Evolutionary conservation across 2,888 invertebrate species (phyloP).

Genomic region (Meghimatium bilineatum): DNA sequence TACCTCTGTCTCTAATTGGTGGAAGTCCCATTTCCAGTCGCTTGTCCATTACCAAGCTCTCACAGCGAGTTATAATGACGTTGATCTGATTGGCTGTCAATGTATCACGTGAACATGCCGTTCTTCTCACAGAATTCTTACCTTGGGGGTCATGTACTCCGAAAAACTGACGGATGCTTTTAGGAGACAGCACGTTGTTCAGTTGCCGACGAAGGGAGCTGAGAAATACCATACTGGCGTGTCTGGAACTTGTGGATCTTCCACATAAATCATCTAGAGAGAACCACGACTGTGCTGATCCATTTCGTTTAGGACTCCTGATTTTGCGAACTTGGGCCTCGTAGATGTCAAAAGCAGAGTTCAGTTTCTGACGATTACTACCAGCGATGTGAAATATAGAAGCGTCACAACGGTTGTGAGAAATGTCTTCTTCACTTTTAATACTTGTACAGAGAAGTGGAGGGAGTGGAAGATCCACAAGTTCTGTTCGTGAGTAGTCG

Average conservation of each 20-base stretch:
- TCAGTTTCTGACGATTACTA: neutral
- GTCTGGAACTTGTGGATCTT: neutral
- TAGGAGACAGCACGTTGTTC: slow-evolving; percentile 34
- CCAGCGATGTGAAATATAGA: slow-evolving; percentile 12
- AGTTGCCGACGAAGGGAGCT: slow-evolving; percentile 31
- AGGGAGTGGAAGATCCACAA: slow-evolving; percentile 2
- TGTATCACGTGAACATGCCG: slow-evolving; percentile 15
- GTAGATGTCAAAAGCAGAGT: slow-evolving; percentile 20
- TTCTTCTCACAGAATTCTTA: neutral
- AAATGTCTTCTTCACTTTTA: neutral
- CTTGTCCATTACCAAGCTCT: slow-evolving; percentile 42
- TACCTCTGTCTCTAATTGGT: slow-evolving; percentile 43
- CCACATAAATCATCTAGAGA: slow-evolving; percentile 41
- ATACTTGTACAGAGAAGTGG: neutral
- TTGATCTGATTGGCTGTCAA: slow-evolving; percentile 42
- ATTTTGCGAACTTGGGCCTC: slow-evolving; percentile 14
- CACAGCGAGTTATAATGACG: slow-evolving; percentile 48
- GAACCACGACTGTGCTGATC: slow-evolving; percentile 39
- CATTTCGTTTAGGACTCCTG: neutral
- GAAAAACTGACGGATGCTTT: slow-evolving; percentile 39
- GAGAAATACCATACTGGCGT: slow-evolving; percentile 27
- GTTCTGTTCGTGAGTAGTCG: slow-evolving; percentile 5
- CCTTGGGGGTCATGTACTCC: neutral
- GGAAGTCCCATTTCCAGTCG: slow-evolving; percentile 28
- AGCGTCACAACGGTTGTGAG: neutral